These are phyloP conservation scores for Scomber colias DNA, from an alignment of 2,113 vertebrate species.

Conservation along the genomic window DNA sequence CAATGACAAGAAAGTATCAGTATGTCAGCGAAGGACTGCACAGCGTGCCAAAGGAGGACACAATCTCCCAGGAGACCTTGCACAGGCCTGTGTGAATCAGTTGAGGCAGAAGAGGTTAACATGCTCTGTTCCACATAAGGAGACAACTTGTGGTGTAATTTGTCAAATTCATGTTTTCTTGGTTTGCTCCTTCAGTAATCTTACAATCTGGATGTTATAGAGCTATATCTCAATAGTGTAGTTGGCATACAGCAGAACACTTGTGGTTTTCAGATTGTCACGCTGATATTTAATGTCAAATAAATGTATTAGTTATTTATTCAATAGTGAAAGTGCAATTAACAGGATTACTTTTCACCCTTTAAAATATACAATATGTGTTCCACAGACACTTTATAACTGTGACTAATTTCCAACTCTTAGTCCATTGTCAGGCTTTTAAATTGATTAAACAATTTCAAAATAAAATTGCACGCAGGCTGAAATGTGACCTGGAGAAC, in stretches of 20 bases:
- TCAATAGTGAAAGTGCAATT: slow-evolving; percentile 50
- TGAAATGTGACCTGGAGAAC: slow-evolving; percentile 5
- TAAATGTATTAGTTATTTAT: slow-evolving; percentile 38
- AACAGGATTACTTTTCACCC: slow-evolving; percentile 53
- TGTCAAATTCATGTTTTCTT: slow-evolving; percentile 69
- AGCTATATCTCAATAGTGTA: slow-evolving; percentile 1
- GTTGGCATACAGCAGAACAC: background rate
- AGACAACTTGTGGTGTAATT: slow-evolving; percentile 67
- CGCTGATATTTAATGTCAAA: slow-evolving; percentile 40
- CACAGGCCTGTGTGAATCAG: slow-evolving; percentile 41
- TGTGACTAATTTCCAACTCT: slow-evolving; percentile 12
- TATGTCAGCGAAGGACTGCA: slow-evolving; percentile 76
- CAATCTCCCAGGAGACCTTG: slow-evolving; percentile 59
- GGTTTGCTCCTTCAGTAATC: slow-evolving; percentile 29
- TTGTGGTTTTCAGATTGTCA: background rate
- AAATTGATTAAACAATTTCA: slow-evolving; percentile 47
- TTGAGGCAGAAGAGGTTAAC: slow-evolving; percentile 72
- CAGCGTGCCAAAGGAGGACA: slow-evolving; percentile 72
- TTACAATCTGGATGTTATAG: slow-evolving; percentile 32
- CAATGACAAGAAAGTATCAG: slow-evolving; percentile 76
- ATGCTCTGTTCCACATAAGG: slow-evolving; percentile 65
- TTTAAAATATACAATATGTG: slow-evolving; percentile 42
- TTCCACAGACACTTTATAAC: slow-evolving; percentile 42
- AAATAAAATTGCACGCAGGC: background rate
- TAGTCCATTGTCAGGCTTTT: slow-evolving; percentile 54